Base-by-base conservation (phyloP, 2,888 invertebrate genomes). In the Trichopoda pennipes region DNA sequence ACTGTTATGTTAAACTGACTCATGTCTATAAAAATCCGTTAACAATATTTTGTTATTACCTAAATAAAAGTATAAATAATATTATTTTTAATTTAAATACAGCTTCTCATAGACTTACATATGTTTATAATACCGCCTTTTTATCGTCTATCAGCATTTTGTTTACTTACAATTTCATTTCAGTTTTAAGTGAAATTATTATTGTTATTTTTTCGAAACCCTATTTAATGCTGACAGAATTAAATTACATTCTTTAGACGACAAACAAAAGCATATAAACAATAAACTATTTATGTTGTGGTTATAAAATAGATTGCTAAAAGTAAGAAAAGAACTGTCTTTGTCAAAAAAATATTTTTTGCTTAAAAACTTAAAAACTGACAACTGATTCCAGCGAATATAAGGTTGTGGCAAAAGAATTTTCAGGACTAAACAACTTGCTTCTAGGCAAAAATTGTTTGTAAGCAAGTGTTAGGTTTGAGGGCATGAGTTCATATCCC, bases 231-330 rank as follows among this genome's bases (percentile, higher is more conserved):
- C 49, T 70, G 63, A 55, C 63, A 78, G 72, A 51, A 58, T 78
- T 70, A 66, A 79, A 61, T 73, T 79, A 66, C 66, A 66, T 21
- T 60, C 47, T 58, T n/a, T 72, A 35, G 17, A 70, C 3, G 44
- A 38, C 56, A 55, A 55, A 63, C 21, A 44, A 68, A 60, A 60
- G 23, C 38, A 72, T 42, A 74, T 56, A 49, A 60, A 58, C 56
- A 66, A 58, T 58, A 42, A 66, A 75, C 51, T 51, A 75, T 42
- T 75, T 75, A 66, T 77, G 63, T 47, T 70, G 56, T 63, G 63
- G 77, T 63, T 70, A 70, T 17, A 69, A 69, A 77, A 55, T 38
- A 66, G 49, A 47, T 47, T 66, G 12, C 10, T 14, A 28, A 23
- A 17, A 66, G 60, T 58, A 12, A 14, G 19, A 66, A 17, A 16